Evolutionary conservation across 2,797 vertebrate genomes (phyloP).

Genomic region (Pyrrhura leucotis): DNA sequence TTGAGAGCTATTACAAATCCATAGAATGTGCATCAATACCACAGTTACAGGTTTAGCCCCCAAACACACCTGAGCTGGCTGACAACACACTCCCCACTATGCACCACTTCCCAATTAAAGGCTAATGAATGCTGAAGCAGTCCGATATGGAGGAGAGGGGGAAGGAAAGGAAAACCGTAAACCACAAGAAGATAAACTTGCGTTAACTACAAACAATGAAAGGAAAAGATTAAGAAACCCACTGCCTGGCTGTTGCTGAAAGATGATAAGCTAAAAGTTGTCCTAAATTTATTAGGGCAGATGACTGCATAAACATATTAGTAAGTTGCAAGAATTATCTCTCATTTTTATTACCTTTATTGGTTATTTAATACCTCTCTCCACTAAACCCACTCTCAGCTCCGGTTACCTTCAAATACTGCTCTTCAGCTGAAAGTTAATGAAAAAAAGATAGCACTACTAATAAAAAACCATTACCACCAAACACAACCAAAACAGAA

Average conservation of each 20-base stretch:
- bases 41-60: not conserved
- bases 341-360: not conserved
- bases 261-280: not conserved
- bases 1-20: not conserved
- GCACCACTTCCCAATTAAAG: not conserved
- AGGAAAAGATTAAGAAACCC: conserved; percentile 8
- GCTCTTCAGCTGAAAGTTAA: not conserved
- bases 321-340: not conserved
- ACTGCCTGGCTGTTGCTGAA: not conserved
- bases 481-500: not conserved
- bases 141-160: rapidly evolving
- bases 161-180: not conserved
- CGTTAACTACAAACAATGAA: not conserved
- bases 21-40: rapidly evolving
- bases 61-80: not conserved
- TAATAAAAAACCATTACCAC: not conserved
- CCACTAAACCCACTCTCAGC: not conserved
- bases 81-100: too few species aligned
- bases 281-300: not conserved
- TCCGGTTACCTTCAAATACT: not conserved
- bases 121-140: not conserved
- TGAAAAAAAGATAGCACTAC: not conserved
- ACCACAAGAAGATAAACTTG: not conserved
- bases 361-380: not conserved
- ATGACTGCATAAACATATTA: not conserved